Percentiles rank a stretch among this genome's conserved stretches.
Evolutionary conservation across 2,888 invertebrate genomes (phyloP).

Genomic region (Xestia xanthographa): DNA sequence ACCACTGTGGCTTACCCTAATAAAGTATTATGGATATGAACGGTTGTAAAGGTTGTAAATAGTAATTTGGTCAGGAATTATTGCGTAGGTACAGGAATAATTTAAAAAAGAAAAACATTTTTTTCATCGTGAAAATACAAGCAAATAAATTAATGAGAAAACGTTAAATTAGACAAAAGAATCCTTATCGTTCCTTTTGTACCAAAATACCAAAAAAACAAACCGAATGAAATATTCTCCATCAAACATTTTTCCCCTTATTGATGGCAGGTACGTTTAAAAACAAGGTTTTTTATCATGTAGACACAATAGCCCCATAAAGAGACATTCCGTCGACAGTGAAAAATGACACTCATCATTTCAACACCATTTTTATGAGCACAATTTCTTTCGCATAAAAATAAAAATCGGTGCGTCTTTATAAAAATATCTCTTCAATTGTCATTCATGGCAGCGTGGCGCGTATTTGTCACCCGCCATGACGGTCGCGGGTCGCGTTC

Average conservation of each 20-base stretch:
- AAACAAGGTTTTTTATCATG: slow-evolving; percentile 78
- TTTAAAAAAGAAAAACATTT: background rate
- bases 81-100: background rate
- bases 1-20: slow-evolving; percentile 2
- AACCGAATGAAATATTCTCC: slow-evolving; percentile 42
- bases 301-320: slow-evolving; percentile 87
- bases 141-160: background rate
- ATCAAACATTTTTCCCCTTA: slow-evolving; percentile 57
- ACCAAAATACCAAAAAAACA: slow-evolving; percentile 38
- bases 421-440: slow-evolving; percentile 90
- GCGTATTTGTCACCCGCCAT: slow-evolving; percentile 90
- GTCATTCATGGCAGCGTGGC: slow-evolving; percentile 89
- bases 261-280: slow-evolving; percentile 65
- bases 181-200: slow-evolving; percentile 1
- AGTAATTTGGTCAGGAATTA: background rate
- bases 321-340: slow-evolving; percentile 86
- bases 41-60: background rate
- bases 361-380: slow-evolving; percentile 88
- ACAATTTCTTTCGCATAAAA: slow-evolving; percentile 90
- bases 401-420: slow-evolving; percentile 87
- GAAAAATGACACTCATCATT: slow-evolving; percentile 90
- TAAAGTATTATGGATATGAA: slow-evolving; percentile 9
- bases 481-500: slow-evolving; percentile 86
- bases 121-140: background rate
- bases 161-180: slow-evolving; percentile 1